Base-by-base conservation (phyloP, 2,797 vertebrate genomes). In the Siniperca scherzeri region DNA sequence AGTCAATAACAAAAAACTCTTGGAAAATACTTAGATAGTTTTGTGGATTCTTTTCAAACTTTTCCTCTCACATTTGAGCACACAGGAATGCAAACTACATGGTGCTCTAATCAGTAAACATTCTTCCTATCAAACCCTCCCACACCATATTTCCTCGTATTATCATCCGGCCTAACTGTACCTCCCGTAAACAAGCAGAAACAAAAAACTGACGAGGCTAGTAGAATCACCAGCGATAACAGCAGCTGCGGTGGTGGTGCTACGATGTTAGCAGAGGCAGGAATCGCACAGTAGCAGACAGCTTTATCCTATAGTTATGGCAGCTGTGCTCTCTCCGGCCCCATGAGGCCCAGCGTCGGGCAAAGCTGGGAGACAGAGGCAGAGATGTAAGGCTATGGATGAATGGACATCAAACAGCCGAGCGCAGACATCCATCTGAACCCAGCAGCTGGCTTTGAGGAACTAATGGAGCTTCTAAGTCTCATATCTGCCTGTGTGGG, bases 371-470 rank as follows among this genome's bases (percentile, higher is more conserved):
- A 87, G 88, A 90, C 87, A 87, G 85, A 88, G 81, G 83, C 84
- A 76, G 84, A 88, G 90, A 90, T 90, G 86, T 90, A 17, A 93
- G 85, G 80, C 83, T 82, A 83, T 57, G 91, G 88, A 82, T 91
- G 90, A 90, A 88, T 70, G 83, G 80, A 94, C 89, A 87, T 94
- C 92, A 93, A 94, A 92, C 89, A 50, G 77, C 66, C 4, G 17
- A 77, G 87, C 46, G 10, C 85, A 92, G 82, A 89, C 88, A 90
- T 93, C 84, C 87, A 89, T 92, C 84, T 89, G 88, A 93, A 90
- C 77, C 75, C 83, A 17, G 89, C 91, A 92, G 92, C 90, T 93
- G 91, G 85, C 89, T 93, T 85, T 90, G 87, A 93, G 85, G 86
- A 92, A 52, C 90, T 90, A 91, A 92, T 92, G 87, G 85, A 90